phyloP scores from a whole-genome alignment of 2,113 vertebrate species.

The Pollachius pollachius region DNA sequence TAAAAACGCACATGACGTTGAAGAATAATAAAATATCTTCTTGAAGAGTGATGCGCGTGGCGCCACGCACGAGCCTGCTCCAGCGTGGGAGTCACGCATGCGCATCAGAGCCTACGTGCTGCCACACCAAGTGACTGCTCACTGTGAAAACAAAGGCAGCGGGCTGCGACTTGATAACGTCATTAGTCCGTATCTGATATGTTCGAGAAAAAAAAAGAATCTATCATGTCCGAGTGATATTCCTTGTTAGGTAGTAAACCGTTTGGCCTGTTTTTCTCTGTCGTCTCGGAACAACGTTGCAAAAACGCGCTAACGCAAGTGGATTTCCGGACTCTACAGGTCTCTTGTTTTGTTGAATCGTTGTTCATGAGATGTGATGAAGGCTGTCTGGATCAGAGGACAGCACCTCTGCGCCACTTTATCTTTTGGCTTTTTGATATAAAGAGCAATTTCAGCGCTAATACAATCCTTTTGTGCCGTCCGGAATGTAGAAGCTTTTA shows the following conservation, averaged over 20 bases:
- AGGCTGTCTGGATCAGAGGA: no score
- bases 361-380: neutral
- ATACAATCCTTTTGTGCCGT: no score
- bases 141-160: conserved; percentile 62
- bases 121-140: conserved; percentile 52
- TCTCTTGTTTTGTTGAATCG: conserved; percentile 26
- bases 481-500: no score
- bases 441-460: no score
- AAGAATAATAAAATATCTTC: no score
- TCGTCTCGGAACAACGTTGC: conserved; percentile 5
- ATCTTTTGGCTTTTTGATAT: no score
- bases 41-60: no score
- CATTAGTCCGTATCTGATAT: conserved; percentile 26
- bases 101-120: conserved; percentile 34
- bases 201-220: conserved; percentile 25
- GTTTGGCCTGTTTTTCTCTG: neutral
- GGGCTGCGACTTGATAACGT: conserved; percentile 25
- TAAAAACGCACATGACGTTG: no score
- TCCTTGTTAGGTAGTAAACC: conserved; percentile 2
- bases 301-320: conserved; percentile 21
- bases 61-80: no score
- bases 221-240: conserved; percentile 5
- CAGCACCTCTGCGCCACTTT: no score
- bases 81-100: conserved; percentile 67
- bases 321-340: conserved; percentile 59